Evolutionary conservation across 2,113 vertebrate genomes (phyloP), one percentile per base, ranked within the genome.

Genomic region (Helogale parvula): DNA sequence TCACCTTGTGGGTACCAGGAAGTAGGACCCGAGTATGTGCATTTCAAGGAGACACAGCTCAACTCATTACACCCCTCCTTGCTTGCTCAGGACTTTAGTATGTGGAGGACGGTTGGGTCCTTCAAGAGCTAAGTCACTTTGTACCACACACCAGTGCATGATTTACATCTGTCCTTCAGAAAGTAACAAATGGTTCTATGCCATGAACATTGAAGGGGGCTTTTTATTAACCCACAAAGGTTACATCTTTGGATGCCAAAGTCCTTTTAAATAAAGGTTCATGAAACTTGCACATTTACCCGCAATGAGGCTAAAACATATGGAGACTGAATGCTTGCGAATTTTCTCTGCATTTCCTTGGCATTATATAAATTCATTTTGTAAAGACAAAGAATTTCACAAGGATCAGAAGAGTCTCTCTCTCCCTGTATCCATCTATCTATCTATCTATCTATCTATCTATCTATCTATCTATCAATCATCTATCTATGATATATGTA

Each of bases 141-240:
- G 90, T n/a, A 72, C 31, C 29, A 9, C 2, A 5, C 0, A 21
- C 9, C 9, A 2, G 52, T 5, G 0, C 11, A 0, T 16, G 87
- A 52, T 50, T 90, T 41, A 57, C 33, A 27, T 74, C 54, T 80
- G 50, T 47, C 77, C 69, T 52, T 80, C 50, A 85, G 90, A 82
- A 94, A 87, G n/a, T 50, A 19, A 66, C 76, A 71, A 69, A 50
- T 3, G 25, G 74, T 29, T 47, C 3, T 31, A 29, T 76, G 45
- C 63, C 35, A 16, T 1, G 3, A 52, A 31, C 69, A 71, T 23
- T 90, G 35, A 82, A 7, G 13, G 41, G 38, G 14, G 8, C 86
- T 96, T 91, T 90, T 91, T 38, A 79, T 94, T 88, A 93, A 76
- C 76, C 84, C 77, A 72, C 76, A 93, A 88, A 97, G 81, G 45